phyloP scores from a whole-genome alignment of 2,888 invertebrate species.

The Eupithecia insigniata region DNA sequence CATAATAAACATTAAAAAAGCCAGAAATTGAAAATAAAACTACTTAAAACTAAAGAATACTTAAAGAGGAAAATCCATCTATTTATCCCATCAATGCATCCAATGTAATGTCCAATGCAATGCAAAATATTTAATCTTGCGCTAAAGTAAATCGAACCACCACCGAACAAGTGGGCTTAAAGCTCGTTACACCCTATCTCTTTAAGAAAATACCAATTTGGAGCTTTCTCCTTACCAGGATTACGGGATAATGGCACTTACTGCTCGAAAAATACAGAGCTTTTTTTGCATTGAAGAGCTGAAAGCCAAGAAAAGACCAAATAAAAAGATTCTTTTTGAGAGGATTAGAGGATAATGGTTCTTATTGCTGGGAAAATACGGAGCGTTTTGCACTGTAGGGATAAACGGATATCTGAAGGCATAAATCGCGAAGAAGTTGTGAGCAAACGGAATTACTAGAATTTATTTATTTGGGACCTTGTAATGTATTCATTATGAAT shows the following conservation, averaged over 20 bases:
- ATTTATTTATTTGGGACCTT: neutral
- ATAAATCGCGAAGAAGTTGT: conserved; percentile 9
- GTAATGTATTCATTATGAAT: neutral
- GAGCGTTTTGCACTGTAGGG: neutral
- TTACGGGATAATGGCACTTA: conserved; percentile 30
- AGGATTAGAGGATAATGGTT: conserved; percentile 12
- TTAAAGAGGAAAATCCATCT: no score
- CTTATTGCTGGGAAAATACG: conserved; percentile 6
- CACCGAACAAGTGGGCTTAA: conserved; percentile 26
- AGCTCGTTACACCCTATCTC: conserved; percentile 30
- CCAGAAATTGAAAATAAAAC: no score
- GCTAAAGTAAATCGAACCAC: conserved; percentile 3
- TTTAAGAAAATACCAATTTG: conserved; percentile 32
- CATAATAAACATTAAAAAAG: no score
- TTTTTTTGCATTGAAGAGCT: conserved; percentile 17
- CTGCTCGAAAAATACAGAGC: conserved; percentile 15
- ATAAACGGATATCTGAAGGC: neutral
- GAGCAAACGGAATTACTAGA: conserved; percentile 7
- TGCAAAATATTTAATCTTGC: neutral
- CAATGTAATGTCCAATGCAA: no score
- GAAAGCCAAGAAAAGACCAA: conserved; percentile 15
- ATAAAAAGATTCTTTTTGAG: neutral
- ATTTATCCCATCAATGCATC: no score
- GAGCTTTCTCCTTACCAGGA: conserved; percentile 10
- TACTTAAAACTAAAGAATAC: no score